Evolutionary conservation across 2,113 vertebrate genomes (phyloP).

Genomic region (Sorex fumeus): DNA sequence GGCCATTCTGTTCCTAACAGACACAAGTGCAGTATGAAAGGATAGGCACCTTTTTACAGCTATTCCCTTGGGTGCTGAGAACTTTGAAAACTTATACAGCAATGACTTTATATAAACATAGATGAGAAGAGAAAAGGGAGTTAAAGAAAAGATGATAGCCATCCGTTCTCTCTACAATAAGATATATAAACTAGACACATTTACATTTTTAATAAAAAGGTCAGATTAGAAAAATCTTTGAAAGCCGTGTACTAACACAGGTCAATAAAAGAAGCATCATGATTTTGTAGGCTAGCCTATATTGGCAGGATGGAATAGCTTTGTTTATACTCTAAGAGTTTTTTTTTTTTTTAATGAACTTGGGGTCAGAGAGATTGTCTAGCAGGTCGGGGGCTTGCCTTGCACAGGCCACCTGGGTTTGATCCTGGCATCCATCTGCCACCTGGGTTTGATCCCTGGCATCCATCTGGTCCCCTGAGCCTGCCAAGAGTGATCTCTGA

Average conservation of each 20-base stretch:
- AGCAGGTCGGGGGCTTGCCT: no score
- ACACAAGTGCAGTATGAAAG: background rate
- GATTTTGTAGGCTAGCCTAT: background rate
- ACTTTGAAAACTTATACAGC: background rate
- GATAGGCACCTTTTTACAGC: background rate
- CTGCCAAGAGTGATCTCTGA: no score
- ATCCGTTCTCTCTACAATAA: slow-evolving; percentile 40
- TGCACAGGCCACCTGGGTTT: no score
- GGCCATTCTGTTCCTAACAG: background rate
- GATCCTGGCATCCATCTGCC: no score
- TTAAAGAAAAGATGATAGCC: slow-evolving; percentile 59
- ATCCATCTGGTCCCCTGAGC: no score
- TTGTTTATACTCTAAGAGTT: background rate
- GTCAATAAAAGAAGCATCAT: background rate
- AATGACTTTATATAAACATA: slow-evolving; percentile 46
- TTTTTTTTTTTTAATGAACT: no score
- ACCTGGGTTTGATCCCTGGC: no score
- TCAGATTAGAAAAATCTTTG: background rate
- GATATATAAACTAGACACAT: no score
- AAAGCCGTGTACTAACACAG: background rate
- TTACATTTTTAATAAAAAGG: background rate
- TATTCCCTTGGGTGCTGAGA: background rate
- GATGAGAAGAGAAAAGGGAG: slow-evolving; percentile 3
- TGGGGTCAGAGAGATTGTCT: no score
- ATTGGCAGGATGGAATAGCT: background rate